These are phyloP conservation scores for Casuarius casuarius DNA, from an alignment of 2,113 vertebrate species.

Conservation along the genomic window DNA sequence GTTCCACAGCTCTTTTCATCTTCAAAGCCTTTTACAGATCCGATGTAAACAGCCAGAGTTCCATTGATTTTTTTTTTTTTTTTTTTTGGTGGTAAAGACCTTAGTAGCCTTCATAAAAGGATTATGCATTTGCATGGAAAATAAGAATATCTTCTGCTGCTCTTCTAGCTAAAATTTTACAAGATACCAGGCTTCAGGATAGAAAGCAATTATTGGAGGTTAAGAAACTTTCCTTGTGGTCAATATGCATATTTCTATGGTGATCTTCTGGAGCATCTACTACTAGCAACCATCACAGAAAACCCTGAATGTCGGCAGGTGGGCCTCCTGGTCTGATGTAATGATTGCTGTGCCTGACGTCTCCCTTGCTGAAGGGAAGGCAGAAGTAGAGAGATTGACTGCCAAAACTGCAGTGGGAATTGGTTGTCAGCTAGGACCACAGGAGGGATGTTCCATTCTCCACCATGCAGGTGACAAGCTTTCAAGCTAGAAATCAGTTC, in stretches of 20 bases:
- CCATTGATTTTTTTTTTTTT: slow-evolving; percentile 43
- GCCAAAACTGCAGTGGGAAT: neutral
- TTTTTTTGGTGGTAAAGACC: slow-evolving; percentile 24
- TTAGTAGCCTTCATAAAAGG: slow-evolving; percentile 50
- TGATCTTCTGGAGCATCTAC: neutral
- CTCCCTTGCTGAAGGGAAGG: neutral
- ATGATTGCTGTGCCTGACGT: neutral
- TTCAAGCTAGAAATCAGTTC: neutral
- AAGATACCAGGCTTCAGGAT: neutral
- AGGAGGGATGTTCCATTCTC: neutral
- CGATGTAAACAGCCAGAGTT: neutral
- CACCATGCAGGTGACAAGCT: neutral
- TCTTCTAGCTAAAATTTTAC: neutral
- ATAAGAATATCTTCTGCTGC: slow-evolving; percentile 16
- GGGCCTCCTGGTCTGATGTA: neutral
- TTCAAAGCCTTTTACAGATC: slow-evolving; percentile 56
- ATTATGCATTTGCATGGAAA: slow-evolving; percentile 53
- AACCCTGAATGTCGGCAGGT: neutral
- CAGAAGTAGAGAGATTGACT: neutral
- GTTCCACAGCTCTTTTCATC: slow-evolving; percentile 41
- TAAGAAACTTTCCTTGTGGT: neutral
- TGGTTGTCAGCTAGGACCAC: neutral
- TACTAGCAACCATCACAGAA: too few relatives aligned
- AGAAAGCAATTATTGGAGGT: neutral
- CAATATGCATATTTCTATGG: neutral